Base-by-base conservation (phyloP, 2,113 vertebrate species). In the Heterotis niloticus region DNA sequence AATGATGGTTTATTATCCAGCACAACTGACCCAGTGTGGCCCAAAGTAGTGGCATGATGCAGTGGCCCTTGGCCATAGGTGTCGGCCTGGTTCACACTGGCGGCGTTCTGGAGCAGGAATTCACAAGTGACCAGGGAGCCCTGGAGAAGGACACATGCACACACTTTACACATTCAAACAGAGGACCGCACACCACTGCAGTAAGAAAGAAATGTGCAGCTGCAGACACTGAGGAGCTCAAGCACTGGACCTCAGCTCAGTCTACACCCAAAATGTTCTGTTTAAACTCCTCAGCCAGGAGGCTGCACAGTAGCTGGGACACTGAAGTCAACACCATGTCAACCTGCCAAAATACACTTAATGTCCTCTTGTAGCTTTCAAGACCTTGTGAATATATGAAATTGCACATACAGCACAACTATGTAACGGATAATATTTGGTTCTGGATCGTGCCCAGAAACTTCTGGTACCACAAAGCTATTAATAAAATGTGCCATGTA, bases 91-190 rank as follows among this genome's bases (percentile, higher is more conserved):
- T 99, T 99, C 82, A 99, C 98, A 20, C 95, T 96, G 65, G 96
- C 97, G 75, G 95, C 95, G 26, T 99, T 99, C 88, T 99, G 98
- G 56, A 99, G 95, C 80, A 99, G 90, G 89, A 99, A 99, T 87
- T 99, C 98, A 26, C 98, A 99, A 10, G 96, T 93, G 84, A 99
- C 96, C 90, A 99, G 81, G 0, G 97, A 99, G 69, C 96, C 96
- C 98, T 99, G 78, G 0, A 74, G 86, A 0, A 34, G 73, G 4
- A 13, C 14, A 62, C 59, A 17, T 11, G 3, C 13, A 62, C 13
- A 62, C 7, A 26, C 59, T 64, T 60, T 12, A 29, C 26, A 69
- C 24, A 60, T 24, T 26, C 74, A 20, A 24, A 66, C 1, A 54
- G 10, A 23, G 69, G 20, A 51, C 51, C 69, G 51, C 51, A 23